Base-by-base conservation (phyloP, 2,113 vertebrate species). In the Chaenogobius annularis region DNA sequence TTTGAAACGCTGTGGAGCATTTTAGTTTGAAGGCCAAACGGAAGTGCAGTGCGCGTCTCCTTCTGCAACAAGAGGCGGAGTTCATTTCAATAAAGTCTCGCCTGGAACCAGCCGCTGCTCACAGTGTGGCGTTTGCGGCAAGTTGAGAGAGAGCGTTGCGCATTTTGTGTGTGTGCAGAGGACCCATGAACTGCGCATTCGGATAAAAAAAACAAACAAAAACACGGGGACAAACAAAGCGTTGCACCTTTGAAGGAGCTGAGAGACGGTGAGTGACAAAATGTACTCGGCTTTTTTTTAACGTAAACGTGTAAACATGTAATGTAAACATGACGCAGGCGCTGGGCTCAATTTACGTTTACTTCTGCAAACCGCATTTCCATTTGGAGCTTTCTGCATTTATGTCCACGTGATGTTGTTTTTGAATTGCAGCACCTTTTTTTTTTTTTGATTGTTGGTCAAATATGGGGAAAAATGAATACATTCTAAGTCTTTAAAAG, bases 31-130 rank as follows among this genome's bases (percentile, higher is more conserved):
- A 82, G 50, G 11, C 9, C 0, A 3, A 52, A 40, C 70, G 75
- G 83, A 84, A 74, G 19, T 23, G 1, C 0, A 0, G 0, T 0
- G 15, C 19, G 17, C 14, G 0, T 47, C 54, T 14, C 64, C 55
- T 7, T 48, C 22, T n/a, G 7, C 0, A 61, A 75, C 15, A 63
- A 68, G 62, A 83, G 90, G 91, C 78, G 90, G 89, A 85, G 90
- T 87, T 86, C 61, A 44, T 70, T 19, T 12, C 12, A 46, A 67
- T 78, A 83, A 88, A 89, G 61, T 78, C 54, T 5, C n/a, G 9
- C 14, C 2, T 52, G 64, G 65, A 65, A 20, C 59, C 14, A 40
- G 1, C 63, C 12, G 0, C 73, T 6, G 5, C 1, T 23, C 10
- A 31, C 26, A 43, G 48, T 58, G n/a, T 76, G 22, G 54, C 62